These are phyloP conservation scores for Dioctria linearis DNA, from an alignment of 2,888 invertebrate species.

Conservation along the genomic window DNA sequence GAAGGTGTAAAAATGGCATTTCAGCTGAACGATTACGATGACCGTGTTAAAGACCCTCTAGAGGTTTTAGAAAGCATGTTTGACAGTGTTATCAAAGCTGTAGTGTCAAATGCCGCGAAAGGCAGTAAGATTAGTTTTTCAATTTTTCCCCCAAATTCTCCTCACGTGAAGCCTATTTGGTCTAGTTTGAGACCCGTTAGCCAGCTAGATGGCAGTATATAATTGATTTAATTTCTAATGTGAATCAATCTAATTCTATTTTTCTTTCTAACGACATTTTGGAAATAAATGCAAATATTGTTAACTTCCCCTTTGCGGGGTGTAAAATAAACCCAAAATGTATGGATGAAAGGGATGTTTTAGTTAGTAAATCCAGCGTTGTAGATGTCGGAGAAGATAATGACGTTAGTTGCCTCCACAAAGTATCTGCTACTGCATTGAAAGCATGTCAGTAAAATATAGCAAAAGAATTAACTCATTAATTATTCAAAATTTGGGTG, in stretches of 20 bases:
- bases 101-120: too few relatives aligned
- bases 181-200: too few relatives aligned
- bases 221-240: too few relatives aligned
- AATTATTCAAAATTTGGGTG: background rate
- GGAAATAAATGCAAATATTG: background rate
- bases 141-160: too few relatives aligned
- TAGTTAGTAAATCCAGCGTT: background rate
- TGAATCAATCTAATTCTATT: background rate
- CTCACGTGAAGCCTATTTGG: too few relatives aligned
- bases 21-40: too few relatives aligned
- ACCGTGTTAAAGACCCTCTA: too few relatives aligned
- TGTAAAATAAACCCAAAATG: background rate
- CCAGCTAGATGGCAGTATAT: too few relatives aligned
- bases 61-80: too few relatives aligned
- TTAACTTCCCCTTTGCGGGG: background rate
- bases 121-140: too few relatives aligned
- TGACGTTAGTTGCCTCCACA: background rate
- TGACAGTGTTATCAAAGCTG: too few relatives aligned
- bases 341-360: background rate
- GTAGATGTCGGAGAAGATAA: background rate
- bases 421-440: background rate
- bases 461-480: background rate
- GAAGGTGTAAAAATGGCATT: too few relatives aligned
- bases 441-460: constrained; percentile 10
- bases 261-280: constrained; percentile 8